These are phyloP conservation scores for Deroplatys truncata DNA, from an alignment of 2,888 invertebrate genomes.

Conservation along the genomic window DNA sequence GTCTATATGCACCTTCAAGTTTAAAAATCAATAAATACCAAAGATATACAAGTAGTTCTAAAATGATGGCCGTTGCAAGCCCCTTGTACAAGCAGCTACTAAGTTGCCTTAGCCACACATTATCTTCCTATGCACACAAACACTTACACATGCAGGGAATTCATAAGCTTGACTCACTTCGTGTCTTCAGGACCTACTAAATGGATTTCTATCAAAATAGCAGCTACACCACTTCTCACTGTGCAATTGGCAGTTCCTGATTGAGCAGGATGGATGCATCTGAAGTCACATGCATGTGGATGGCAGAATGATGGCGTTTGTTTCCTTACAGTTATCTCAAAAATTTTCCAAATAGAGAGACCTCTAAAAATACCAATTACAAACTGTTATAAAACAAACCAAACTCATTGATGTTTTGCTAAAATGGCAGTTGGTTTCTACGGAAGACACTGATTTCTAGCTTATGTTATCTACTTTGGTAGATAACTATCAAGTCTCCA, in stretches of 20 bases:
- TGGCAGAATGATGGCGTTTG: background rate
- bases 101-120: background rate
- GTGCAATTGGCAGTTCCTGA: background rate
- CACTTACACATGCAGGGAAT: background rate
- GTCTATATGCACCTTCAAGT: background rate
- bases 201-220: background rate
- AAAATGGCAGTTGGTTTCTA: constrained; percentile 13
- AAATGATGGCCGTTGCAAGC: background rate
- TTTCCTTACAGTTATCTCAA: background rate
- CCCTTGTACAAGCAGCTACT: background rate
- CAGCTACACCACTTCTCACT: background rate
- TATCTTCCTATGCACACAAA: background rate
- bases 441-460: constrained; percentile 8
- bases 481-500: background rate
- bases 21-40: background rate
- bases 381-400: background rate
- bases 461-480: background rate
- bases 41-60: background rate
- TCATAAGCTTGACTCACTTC: background rate
- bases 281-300: background rate
- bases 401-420: background rate
- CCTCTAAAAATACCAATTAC: background rate
- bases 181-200: background rate
- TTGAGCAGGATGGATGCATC: background rate
- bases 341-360: background rate